Percentiles rank a stretch among this genome's conserved stretches.
These are phyloP conservation scores for Gastrophryne carolinensis DNA, from an alignment of 2,797 vertebrate genomes.

Conservation along the genomic window DNA sequence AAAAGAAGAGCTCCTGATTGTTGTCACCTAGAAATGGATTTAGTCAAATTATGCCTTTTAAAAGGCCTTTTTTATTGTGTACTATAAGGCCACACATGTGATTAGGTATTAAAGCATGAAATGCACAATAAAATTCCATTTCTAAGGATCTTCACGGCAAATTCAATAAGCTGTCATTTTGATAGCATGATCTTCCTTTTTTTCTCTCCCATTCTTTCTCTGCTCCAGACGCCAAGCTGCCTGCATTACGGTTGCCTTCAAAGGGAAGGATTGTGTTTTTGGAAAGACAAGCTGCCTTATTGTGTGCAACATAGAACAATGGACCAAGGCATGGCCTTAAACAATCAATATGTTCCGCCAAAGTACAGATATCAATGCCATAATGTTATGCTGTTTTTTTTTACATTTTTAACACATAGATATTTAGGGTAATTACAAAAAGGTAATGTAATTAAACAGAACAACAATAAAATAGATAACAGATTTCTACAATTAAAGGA, in stretches of 20 bases:
- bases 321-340: background rate
- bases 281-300: conserved; percentile 39
- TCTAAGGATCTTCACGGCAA: conserved; percentile 58
- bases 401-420: too few relatives aligned
- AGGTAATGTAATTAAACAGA: too few relatives aligned
- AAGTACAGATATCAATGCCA: background rate
- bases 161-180: conserved; percentile 63
- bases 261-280: conserved; percentile 58
- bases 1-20: conserved; percentile 64
- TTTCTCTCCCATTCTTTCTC: conserved; percentile 17
- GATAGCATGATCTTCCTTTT: conserved; percentile 57
- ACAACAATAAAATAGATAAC: too few relatives aligned
- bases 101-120: conserved; percentile 65
- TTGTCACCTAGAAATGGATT: conserved; percentile 62
- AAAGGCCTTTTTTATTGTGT: conserved; percentile 51
- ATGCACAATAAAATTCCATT: conserved; percentile 55
- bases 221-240: conserved; percentile 50
- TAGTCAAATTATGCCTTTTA: conserved; percentile 66
- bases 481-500: too few relatives aligned
- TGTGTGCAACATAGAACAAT: conserved; percentile 17
- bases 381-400: background rate
- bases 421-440: too few relatives aligned
- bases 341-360: conserved; percentile 12
- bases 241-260: conserved; percentile 61
- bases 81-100: conserved; percentile 57